Evolutionary conservation across 2,888 invertebrate species (phyloP), one percentile per base, ranked within the genome.

Genomic region (Sylvicola cinctus): DNA sequence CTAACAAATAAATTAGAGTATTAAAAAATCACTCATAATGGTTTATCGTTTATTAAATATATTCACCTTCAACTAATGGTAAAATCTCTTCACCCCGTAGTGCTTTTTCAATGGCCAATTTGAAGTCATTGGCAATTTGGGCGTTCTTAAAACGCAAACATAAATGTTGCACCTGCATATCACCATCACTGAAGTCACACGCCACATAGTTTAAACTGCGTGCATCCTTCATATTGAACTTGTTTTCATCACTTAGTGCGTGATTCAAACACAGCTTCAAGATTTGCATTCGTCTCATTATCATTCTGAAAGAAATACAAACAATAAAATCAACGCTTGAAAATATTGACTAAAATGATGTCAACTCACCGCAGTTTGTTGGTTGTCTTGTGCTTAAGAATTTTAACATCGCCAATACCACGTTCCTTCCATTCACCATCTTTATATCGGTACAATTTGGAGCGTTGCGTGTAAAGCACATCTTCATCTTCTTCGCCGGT

Each of bases 251-350:
- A 2, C 69, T 70, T 1, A 88, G 59, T 10, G 63, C 62, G 50
- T 90, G 87, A 57, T 91, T 93, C 31, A 90, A 62, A 43, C 88
- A 88, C 20, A 91, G 69, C 54, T 90, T 91, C 8, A 77, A 55
- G 3, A 88, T 71, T 57, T 85, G 84, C 43, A 93, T 91, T 8
- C 93, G 70, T 16, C 93, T 68, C 91, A 95, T 91, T 11, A 96
- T 62, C 25, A 93, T 66, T 39, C 90, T 73, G 50, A 36, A 62
- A 59, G 7, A 25, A 25, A 8, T 8, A 25, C 25, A 25, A 40
- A 35, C 43, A 17, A 33, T 16, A 37, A 32, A 32, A 16, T 10
- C 15, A n/a, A 15, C 6, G 15, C 16, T 8, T 14, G 7, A 16
- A 5, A 29, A 13, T 8, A 31, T 31, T 31, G 4, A 37, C 8